Evolutionary conservation across 2,888 invertebrate genomes (phyloP), one percentile per base, ranked within the genome.

Genomic region (Callinectes sapidus): DNA sequence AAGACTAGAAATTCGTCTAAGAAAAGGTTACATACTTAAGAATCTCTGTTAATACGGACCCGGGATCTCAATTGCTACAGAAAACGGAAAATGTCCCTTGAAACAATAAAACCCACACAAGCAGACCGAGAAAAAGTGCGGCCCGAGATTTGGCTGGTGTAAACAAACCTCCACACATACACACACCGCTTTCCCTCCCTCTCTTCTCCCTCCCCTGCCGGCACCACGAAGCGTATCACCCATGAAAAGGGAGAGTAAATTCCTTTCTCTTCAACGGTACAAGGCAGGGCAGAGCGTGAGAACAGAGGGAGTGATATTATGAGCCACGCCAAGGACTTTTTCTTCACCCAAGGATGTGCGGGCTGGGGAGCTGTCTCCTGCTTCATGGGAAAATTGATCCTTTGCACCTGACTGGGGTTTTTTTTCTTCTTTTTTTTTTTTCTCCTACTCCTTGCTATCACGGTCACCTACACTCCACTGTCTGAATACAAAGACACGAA

Each of bases 161-260:
- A 71, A 71, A 71, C 71, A 71, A 71, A 71, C n/a, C 71, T n/a
- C 71, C 8, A 28, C 71, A 71, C 71, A n/a, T 28, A n/a, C 28
- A 71, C 71, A n/a, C 71, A n/a, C 28, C 71, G n/a, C 71, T 71
- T 71, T 71, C 71, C 71, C 71, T 71, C 66, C 66, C n/a, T 71
- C 71, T 71, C 61, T 61, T 23, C 28, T 71, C 71, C 71, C 71
- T 71, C 71, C 71, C n/a, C 10, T 71, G n/a, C n/a, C 71, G 71
- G 71, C 71, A 71, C 71, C 71, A 28, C n/a, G 71, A 71, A 71
- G 28, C 71, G 28, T 71, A 71, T 71, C 71, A 71, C 71, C 71
- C 10, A 71, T n/a, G 71, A 71, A 71, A 71, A 71, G 71, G 71
- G 71, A 71, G 28, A 71, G 71, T 71, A 28, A 71, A 71, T 71